A percentile compares a stretch with the other conserved stretches of the same genome.
Evolutionary conservation across 2,888 invertebrate genomes (phyloP).

Genomic region (Nymphalis polychloros): DNA sequence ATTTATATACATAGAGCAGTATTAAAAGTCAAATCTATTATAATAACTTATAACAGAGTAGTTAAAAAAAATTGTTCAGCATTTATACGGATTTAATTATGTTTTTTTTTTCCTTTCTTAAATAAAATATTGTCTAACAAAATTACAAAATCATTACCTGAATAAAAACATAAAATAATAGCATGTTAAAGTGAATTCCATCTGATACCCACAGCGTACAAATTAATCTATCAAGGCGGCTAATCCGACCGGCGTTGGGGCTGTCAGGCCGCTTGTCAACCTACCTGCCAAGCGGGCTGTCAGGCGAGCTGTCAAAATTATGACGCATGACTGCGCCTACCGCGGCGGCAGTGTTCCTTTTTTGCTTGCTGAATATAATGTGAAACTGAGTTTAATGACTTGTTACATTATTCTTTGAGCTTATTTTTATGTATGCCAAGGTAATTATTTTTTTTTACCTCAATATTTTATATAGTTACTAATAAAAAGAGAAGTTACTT

Average conservation of each 20-base stretch:
- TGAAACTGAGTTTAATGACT: conserved; percentile 15
- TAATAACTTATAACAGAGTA: no score
- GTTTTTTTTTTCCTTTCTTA: no score
- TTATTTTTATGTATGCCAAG: no score
- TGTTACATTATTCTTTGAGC: background rate
- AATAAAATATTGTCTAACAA: no score
- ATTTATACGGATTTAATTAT: no score
- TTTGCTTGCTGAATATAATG: conserved; percentile 31
- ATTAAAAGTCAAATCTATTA: no score
- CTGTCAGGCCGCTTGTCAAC: conserved; percentile 43
- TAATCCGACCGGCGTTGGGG: conserved; percentile 62
- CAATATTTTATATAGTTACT: no score
- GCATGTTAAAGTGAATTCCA: conserved; percentile 49
- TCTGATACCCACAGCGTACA: conserved; percentile 53
- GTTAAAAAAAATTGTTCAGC: no score
- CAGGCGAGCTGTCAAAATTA: conserved; percentile 71
- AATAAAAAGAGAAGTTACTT: no score
- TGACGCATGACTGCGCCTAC: conserved; percentile 74
- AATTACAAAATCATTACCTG: background rate
- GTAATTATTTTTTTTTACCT: no score
- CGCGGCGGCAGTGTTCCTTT: conserved; percentile 34
- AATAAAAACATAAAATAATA: conserved; percentile 8
- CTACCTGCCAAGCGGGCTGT: conserved; percentile 57
- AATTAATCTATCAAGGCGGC: conserved; percentile 77
- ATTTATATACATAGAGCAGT: no score